Conservation (phyloP, 2,888 invertebrate species). For the Leucoptera coffeella region DNA sequence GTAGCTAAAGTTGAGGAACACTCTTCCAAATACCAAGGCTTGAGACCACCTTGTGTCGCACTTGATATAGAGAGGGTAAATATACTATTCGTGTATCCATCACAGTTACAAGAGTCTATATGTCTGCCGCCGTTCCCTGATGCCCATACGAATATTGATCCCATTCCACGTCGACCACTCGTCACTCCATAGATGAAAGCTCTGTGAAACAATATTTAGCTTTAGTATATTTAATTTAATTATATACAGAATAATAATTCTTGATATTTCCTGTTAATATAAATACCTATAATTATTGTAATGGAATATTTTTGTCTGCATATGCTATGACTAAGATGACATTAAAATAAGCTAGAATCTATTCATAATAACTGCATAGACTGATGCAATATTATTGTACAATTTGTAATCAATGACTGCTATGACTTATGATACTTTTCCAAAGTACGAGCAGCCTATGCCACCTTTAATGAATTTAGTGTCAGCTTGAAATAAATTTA, state of each 20-base stretch:
- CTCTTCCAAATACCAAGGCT: conserved; percentile 99
- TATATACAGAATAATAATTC: no score
- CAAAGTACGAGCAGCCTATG: no score
- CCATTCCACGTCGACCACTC: conserved; percentile 86
- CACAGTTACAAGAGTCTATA: conserved; percentile 97
- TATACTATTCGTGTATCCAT: conserved; percentile 98
- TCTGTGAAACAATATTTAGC: conserved; percentile 21
- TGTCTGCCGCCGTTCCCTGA: conserved; percentile 94
- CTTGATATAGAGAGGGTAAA: conserved; percentile 97
- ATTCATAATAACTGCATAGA: neutral
- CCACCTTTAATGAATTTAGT: neutral
- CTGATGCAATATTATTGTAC: no score
- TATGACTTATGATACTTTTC: no score
- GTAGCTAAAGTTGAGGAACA: conserved; percentile 96
- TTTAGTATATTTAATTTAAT: no score
- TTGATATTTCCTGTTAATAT: no score
- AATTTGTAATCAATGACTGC: no score
- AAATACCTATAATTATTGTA: no score
- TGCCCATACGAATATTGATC: conserved; percentile 96
- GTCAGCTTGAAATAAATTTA: neutral
- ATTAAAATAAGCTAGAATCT: no score
- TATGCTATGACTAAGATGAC: no score
- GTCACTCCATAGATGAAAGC: conserved; percentile 93
- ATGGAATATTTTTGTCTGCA: no score
- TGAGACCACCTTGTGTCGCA: conserved; percentile 93